Conservation (phyloP, 2,888 invertebrate genomes). For the Hybos culiciformis region DNA sequence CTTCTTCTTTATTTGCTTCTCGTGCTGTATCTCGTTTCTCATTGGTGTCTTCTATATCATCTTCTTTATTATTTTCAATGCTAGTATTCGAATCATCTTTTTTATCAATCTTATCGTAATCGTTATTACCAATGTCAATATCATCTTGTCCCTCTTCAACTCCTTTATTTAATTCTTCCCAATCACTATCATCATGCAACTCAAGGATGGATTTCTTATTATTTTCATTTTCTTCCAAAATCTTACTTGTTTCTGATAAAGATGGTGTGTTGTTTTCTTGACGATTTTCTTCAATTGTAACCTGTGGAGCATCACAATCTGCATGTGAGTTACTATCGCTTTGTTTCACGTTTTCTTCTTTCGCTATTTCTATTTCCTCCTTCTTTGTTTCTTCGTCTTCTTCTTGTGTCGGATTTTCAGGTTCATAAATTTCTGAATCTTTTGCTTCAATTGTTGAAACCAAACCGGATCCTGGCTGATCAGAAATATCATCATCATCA, state of each 20-base stretch:
- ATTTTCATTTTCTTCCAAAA: conserved; percentile 19
- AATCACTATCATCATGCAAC: conserved; percentile 43
- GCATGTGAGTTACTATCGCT: too few species aligned
- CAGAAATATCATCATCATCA: conserved; percentile 32
- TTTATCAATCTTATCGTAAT: not conserved
- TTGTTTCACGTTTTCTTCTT: too few species aligned
- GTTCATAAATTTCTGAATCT: too few species aligned
- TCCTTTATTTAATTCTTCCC: conserved; percentile 31
- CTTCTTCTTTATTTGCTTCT: conserved; percentile 35
- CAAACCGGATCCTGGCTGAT: conserved; percentile 24
- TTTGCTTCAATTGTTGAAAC: not conserved
- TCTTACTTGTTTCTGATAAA: too few species aligned
- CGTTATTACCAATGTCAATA: conserved; percentile 4
- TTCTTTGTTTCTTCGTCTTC: conserved; percentile 16
- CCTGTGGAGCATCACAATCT: too few species aligned
- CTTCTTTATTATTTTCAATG: conserved; percentile 10
- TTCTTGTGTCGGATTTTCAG: conserved; percentile 4
- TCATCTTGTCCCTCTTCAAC: conserved; percentile 4
- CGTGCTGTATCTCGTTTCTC: not conserved
- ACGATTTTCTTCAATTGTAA: conserved; percentile 16
- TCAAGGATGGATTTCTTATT: conserved; percentile 38
- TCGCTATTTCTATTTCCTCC: conserved; percentile 17
- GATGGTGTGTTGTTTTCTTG: conserved; percentile 21
- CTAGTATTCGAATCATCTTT: conserved; percentile 7
- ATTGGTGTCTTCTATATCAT: not conserved